These are phyloP conservation scores for Eueremaeus valkanovi DNA, from an alignment of 2,888 invertebrate species.

Conservation along the genomic window DNA sequence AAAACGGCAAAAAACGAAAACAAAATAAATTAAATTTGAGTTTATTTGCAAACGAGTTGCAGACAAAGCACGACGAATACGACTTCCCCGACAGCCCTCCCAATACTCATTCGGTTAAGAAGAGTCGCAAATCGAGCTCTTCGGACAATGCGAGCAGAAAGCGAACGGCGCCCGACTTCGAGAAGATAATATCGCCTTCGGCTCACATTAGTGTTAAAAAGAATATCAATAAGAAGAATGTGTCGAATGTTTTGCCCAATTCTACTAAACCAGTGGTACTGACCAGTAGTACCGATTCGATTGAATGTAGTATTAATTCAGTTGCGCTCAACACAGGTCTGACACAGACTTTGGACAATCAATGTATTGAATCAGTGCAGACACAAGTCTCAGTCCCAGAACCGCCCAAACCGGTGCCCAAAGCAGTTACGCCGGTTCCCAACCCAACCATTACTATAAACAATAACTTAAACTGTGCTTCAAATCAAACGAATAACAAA, in stretches of 20 bases:
- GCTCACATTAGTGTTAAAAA: not conserved
- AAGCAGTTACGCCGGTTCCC: not conserved
- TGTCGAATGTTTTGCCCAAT: not conserved
- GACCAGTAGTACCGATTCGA: not conserved
- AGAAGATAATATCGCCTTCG: slow-evolving; percentile 15
- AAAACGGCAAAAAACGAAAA: slow-evolving; percentile 36
- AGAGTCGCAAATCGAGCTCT: slow-evolving; percentile 11
- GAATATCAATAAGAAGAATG: not conserved
- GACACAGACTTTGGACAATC: no score
- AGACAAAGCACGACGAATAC: slow-evolving; percentile 36
- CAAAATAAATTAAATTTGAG: slow-evolving; percentile 20
- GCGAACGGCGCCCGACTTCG: slow-evolving; percentile 7
- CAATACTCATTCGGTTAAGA: slow-evolving; percentile 16
- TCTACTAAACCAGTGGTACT: not conserved
- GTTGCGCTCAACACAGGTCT: slow-evolving; percentile 6
- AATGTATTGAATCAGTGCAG: no score
- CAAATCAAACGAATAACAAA: not conserved
- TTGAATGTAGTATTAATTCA: slow-evolving; percentile 1
- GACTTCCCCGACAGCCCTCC: slow-evolving; percentile 41
- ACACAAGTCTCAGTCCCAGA: no score
- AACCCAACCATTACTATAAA: not conserved
- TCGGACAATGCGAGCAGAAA: not conserved
- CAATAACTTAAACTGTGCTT: not conserved
- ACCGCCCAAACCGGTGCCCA: no score
- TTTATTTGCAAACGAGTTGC: not conserved